A percentile compares a stretch with the other conserved stretches of the same genome.
Conservation (phyloP, 2,113 vertebrate species). For the Lipotes vexillifer region DNA sequence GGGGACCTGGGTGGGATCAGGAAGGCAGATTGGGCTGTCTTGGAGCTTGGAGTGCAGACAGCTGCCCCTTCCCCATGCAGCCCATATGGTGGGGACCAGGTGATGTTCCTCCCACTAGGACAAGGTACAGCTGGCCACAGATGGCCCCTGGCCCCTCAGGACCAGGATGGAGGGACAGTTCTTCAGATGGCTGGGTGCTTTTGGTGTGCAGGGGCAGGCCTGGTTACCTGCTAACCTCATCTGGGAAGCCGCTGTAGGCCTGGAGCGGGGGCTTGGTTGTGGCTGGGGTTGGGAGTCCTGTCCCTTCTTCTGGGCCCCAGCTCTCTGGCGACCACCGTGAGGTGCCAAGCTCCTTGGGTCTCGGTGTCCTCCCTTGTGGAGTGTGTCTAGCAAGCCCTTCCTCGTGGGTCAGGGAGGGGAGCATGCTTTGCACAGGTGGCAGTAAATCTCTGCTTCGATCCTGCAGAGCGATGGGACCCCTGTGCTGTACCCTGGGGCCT, state of each 20-base stretch:
- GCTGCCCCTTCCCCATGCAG: not conserved
- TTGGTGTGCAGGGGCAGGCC: not conserved
- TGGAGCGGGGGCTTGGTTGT: not conserved
- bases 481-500: not conserved
- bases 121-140: not conserved
- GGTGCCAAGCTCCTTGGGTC: not conserved
- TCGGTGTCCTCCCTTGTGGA: not conserved
- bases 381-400: not conserved
- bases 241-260: not conserved
- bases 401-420: not conserved
- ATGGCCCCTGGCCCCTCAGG: not conserved
- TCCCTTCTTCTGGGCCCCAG: not conserved
- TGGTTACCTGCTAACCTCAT: not conserved
- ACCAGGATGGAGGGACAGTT: not conserved
- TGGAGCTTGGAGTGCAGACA: not conserved
- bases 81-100: not conserved
- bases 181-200: not conserved
- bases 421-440: not conserved
- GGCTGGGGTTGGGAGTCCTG: not conserved
- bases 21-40: not conserved
- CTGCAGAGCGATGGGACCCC: not conserved
- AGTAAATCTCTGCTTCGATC: not conserved
- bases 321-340: not conserved
- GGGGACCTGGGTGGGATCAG: not conserved
- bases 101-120: not conserved